Percentiles rank a stretch among this genome's conserved stretches.
Conservation (phyloP, 2,113 vertebrate genomes). For the Cryptomyrus ogoouensis region DNA sequence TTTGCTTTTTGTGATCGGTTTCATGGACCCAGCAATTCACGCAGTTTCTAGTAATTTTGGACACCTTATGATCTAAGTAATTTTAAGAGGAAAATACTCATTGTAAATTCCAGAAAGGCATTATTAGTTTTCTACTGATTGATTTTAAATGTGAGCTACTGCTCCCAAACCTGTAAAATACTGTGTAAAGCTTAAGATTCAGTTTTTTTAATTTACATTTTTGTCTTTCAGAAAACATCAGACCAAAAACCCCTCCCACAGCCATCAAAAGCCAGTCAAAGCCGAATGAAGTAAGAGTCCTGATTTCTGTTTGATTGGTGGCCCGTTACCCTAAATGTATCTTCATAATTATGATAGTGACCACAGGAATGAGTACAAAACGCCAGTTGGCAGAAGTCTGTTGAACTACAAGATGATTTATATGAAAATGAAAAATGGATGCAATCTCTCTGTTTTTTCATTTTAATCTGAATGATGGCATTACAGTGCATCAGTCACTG, state of each 20-base stretch:
- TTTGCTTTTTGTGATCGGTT: not conserved
- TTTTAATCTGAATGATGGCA: not conserved
- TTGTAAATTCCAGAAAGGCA: not conserved
- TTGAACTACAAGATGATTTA: not conserved
- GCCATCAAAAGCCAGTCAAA: conserved; percentile 65
- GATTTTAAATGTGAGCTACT: not conserved
- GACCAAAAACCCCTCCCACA: conserved; percentile 66
- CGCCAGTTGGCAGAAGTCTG: not conserved
- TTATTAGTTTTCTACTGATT: not conserved
- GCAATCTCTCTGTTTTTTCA: not conserved
- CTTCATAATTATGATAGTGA: not conserved
- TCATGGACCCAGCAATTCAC: not conserved
- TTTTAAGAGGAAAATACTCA: not conserved
- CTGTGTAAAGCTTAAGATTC: not conserved
- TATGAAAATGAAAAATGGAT: not conserved
- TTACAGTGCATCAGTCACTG: not conserved
- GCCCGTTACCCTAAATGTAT: not conserved
- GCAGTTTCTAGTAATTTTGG: not conserved
- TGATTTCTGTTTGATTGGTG: not conserved
- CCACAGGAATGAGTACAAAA: not conserved
- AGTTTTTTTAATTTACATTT: not conserved
- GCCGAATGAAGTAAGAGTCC: conserved; percentile 66
- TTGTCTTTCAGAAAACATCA: conserved; percentile 57
- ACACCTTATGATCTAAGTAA: not conserved
- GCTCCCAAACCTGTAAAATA: not conserved